Conservation (phyloP, 2,113 vertebrate species). For the Prinia subflava region DNA sequence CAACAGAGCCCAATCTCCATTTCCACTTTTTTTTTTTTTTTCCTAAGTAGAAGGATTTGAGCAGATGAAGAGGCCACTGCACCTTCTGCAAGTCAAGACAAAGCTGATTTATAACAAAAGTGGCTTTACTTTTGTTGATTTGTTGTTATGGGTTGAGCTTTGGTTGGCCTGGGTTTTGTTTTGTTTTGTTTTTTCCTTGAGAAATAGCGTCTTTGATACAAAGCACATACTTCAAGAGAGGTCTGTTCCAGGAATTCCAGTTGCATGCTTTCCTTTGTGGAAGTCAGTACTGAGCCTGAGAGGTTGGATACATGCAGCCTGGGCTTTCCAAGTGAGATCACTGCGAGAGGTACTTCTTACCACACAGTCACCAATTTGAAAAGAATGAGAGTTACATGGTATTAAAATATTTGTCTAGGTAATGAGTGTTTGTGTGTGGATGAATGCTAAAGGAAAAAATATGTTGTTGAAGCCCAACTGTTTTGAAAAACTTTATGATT, state of each 20-base stretch:
- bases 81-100: conserved; percentile 22
- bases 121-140: not conserved
- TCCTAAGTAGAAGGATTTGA: not conserved
- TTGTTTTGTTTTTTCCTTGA: not conserved
- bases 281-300: not conserved
- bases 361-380: not conserved
- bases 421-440: not conserved
- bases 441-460: conserved; percentile 14
- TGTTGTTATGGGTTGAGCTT: not conserved
- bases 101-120: not conserved
- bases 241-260: conserved; percentile 28
- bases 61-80: not conserved
- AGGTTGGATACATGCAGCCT: not conserved
- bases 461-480: not conserved
- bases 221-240: not conserved
- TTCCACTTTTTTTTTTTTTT: not conserved
- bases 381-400: not conserved
- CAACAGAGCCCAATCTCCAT: not conserved
- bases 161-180: not conserved
- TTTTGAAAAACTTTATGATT: not conserved
- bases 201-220: not conserved
- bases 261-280: conserved; percentile 5
- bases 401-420: conserved; percentile 17
- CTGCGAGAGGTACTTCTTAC: not conserved
- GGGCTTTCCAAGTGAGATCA: not conserved